These are phyloP conservation scores for Agonopterix arenella DNA, from an alignment of 2,888 invertebrate genomes.

Conservation along the genomic window DNA sequence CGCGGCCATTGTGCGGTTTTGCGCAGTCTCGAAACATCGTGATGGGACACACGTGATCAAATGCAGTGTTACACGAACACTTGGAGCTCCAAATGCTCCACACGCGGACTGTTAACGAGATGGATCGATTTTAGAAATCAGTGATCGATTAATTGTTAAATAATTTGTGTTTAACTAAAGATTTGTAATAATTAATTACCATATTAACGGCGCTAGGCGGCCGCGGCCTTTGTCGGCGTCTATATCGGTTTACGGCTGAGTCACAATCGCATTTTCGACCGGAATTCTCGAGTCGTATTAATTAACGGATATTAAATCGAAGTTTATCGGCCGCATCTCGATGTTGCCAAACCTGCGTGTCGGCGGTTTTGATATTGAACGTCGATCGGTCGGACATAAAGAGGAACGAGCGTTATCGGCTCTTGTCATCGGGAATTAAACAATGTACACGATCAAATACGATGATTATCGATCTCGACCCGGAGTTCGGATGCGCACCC, in stretches of 20 bases:
- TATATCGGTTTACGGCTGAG: constrained; percentile 62
- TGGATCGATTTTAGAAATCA: neutral
- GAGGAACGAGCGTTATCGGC: constrained; percentile 55
- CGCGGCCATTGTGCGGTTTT: constrained; percentile 51
- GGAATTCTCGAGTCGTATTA: constrained; percentile 71
- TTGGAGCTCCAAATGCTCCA: constrained; percentile 16
- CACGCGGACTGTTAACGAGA: constrained; percentile 16
- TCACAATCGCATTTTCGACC: constrained; percentile 64
- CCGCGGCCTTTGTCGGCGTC: constrained; percentile 64
- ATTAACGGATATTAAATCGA: constrained; percentile 75
- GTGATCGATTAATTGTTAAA: constrained; percentile 20
- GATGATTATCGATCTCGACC: constrained; percentile 48
- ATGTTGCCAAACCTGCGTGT: constrained; percentile 69
- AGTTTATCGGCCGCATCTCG: constrained; percentile 72
- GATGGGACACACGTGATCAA: constrained; percentile 48
- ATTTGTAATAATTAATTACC: constrained; percentile 73
- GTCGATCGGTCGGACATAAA: constrained; percentile 48
- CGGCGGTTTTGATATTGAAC: constrained; percentile 58
- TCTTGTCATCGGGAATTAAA: constrained; percentile 69
- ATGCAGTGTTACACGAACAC: constrained; percentile 32
- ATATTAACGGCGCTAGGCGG: constrained; percentile 69
- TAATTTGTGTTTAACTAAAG: constrained; percentile 54
- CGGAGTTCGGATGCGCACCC: constrained; percentile 12
- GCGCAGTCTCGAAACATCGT: constrained; percentile 26
- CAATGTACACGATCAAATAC: constrained; percentile 67